phyloP scores from a whole-genome alignment of 2,113 vertebrate genomes.

The Trichechus manatus region DNA sequence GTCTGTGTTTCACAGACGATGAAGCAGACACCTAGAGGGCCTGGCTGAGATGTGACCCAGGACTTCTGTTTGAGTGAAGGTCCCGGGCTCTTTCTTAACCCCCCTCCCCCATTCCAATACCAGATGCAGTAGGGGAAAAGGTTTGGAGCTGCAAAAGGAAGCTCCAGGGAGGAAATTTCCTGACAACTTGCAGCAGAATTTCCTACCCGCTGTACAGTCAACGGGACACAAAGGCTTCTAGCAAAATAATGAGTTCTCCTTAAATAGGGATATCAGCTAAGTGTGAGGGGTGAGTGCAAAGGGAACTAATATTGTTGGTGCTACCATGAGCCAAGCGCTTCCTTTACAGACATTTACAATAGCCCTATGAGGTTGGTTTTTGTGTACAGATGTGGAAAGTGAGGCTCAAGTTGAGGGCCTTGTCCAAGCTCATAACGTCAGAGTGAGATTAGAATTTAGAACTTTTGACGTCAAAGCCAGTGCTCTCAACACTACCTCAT shows the following conservation, averaged over 20 bases:
- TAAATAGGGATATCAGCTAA: background rate
- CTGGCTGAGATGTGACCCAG: background rate
- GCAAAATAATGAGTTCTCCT: background rate
- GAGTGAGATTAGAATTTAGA: background rate
- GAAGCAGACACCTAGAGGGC: background rate
- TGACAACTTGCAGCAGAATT: background rate
- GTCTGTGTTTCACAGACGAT: background rate
- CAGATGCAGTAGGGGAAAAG: accelerated
- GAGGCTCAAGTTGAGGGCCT: background rate
- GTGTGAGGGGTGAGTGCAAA: background rate
- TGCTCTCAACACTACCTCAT: background rate
- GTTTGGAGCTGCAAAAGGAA: background rate
- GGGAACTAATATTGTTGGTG: background rate
- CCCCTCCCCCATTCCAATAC: background rate
- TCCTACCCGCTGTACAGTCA: background rate
- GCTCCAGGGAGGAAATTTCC: background rate
- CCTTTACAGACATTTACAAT: background rate
- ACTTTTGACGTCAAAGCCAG: background rate
- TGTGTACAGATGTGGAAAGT: background rate
- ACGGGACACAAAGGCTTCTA: background rate
- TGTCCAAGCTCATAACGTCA: background rate
- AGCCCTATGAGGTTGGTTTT: background rate
- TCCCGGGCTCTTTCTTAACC: background rate
- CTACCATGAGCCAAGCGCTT: background rate
- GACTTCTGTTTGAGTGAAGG: background rate